Evolutionary conservation across 2,797 vertebrate genomes (phyloP).

Genomic region (Galagoides demidoff): DNA sequence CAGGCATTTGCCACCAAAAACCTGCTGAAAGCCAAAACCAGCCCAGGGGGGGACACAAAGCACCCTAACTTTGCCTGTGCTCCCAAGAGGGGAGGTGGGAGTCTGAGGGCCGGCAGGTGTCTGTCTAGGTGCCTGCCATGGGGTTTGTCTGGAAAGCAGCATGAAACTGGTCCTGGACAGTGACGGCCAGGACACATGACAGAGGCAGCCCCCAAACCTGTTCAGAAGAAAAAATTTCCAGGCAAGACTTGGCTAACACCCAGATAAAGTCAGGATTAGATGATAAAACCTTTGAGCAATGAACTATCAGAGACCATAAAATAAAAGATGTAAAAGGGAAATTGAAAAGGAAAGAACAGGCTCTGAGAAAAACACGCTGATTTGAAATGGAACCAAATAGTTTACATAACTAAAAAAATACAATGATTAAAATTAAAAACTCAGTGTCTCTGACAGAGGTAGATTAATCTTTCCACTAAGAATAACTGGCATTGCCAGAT

Average conservation of each 20-base stretch:
- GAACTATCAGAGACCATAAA: background rate
- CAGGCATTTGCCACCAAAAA: background rate
- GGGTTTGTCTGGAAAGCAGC: background rate
- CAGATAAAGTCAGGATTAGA: accelerated
- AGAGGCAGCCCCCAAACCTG: background rate
- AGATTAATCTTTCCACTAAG: background rate
- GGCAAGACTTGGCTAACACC: background rate
- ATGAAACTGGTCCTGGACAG: background rate
- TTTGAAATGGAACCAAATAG: background rate
- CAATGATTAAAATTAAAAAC: background rate
- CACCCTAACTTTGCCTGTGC: accelerated
- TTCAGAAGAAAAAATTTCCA: background rate
- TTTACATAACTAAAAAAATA: background rate
- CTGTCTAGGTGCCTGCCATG: background rate
- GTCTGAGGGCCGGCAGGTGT: background rate
- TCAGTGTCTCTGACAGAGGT: background rate
- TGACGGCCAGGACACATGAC: too few relatives aligned
- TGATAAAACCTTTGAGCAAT: background rate
- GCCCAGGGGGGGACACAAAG: accelerated
- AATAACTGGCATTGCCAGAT: background rate
- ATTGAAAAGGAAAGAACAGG: background rate
- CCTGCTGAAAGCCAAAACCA: background rate
- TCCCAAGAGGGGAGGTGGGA: background rate
- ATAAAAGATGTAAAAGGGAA: background rate
- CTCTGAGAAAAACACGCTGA: background rate